A percentile compares a stretch with the other conserved stretches of the same genome.
These are phyloP conservation scores for Raja brachyura DNA, from an alignment of 2,113 vertebrate genomes.

Conservation along the genomic window DNA sequence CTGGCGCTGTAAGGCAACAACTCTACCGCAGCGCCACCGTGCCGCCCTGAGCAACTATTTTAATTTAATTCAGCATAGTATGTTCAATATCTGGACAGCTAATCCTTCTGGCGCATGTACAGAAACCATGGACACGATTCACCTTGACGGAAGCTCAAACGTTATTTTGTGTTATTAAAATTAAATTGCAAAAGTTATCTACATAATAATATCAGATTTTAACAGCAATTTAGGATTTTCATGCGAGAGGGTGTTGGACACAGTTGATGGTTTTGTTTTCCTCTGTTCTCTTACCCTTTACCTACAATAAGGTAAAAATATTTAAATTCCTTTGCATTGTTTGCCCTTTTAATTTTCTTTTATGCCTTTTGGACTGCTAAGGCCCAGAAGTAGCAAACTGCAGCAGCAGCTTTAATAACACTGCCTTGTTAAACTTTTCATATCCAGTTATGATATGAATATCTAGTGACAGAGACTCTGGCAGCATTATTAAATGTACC, in stretches of 20 bases:
- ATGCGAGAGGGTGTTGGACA: not conserved
- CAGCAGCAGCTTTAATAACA: not conserved
- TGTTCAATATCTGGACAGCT: not conserved
- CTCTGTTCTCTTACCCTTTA: no score
- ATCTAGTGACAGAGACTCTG: not conserved
- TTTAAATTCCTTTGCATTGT: not conserved
- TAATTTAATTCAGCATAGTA: not conserved
- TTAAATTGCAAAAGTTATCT: not conserved
- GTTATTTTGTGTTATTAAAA: not conserved
- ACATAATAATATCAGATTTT: not conserved
- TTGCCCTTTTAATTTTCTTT: not conserved
- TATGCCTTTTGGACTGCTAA: no score
- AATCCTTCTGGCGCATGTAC: not conserved
- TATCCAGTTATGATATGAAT: not conserved
- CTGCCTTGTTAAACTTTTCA: conserved; percentile 27
- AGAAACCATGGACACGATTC: not conserved
- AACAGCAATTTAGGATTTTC: not conserved
- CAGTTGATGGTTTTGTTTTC: not conserved
- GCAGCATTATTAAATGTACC: not conserved
- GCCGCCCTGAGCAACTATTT: not conserved
- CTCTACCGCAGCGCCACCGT: no score
- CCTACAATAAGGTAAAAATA: not conserved
- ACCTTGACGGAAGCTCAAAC: not conserved
- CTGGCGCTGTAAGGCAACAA: no score
- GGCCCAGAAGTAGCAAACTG: not conserved